These are phyloP conservation scores for Pithecia hirsuta DNA, from an alignment of 2,797 vertebrate species.

Conservation along the genomic window DNA sequence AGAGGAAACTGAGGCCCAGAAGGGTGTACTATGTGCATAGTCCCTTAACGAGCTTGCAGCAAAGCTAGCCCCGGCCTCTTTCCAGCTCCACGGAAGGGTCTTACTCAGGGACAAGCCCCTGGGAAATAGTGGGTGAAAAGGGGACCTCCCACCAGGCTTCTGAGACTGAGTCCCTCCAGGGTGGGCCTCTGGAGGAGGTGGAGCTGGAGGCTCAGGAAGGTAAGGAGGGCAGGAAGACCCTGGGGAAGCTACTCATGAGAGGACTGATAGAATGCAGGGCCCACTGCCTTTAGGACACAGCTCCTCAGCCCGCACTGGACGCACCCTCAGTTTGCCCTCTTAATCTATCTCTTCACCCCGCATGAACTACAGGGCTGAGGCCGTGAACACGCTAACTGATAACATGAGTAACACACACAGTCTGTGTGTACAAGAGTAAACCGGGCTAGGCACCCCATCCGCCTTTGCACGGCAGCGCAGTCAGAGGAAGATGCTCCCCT, in stretches of 20 bases:
- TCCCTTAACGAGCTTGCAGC: neutral
- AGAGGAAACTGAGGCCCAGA: neutral
- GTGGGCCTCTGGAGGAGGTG: too few species aligned
- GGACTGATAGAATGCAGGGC: neutral
- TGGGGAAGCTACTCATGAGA: too few species aligned
- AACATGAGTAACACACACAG: accelerated
- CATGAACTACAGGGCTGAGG: accelerated
- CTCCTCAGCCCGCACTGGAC: neutral
- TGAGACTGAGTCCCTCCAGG: neutral
- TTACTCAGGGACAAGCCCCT: neutral
- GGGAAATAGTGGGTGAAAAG: too few species aligned
- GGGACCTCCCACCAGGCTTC: neutral
- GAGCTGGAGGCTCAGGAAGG: neutral
- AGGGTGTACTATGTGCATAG: accelerated
- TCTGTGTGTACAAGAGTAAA: accelerated
- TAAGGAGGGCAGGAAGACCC: neutral
- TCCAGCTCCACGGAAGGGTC: neutral
- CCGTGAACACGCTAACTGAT: accelerated
- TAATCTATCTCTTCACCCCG: neutral
- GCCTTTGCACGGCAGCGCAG: accelerated
- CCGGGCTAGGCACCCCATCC: neutral
- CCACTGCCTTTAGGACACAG: neutral
- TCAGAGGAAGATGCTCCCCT: neutral
- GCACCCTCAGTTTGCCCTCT: neutral
- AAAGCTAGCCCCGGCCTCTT: neutral